Conservation (phyloP, 2,888 invertebrate species). For the Heliconius charithonia region DNA sequence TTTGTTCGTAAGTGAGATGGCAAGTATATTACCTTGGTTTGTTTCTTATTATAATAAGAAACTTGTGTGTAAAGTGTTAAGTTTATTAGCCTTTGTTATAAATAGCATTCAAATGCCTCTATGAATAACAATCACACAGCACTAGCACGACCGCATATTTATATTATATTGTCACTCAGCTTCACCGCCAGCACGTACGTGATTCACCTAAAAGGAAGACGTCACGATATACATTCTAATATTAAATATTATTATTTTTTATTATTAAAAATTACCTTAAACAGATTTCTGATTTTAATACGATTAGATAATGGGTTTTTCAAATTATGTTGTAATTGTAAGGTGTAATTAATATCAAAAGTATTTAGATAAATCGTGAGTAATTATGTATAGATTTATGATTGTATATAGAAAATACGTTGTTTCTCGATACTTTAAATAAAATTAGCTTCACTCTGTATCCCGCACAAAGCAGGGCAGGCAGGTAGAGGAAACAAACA, state of each 20-base stretch:
- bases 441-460: no score
- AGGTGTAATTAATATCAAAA: neutral
- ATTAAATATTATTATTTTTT: neutral
- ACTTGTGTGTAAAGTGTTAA: neutral
- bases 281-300: neutral
- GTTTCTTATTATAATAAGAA: slow-evolving; percentile 16
- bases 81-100: slow-evolving; percentile 20
- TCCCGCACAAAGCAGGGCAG: no score
- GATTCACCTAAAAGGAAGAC: slow-evolving; percentile 1
- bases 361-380: neutral
- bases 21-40: neutral
- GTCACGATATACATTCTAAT: neutral
- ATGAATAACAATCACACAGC: slow-evolving; percentile 18
- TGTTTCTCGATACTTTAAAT: no score
- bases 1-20: neutral
- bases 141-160: slow-evolving; percentile 7
- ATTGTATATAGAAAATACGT: no score
- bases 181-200: neutral
- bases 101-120: slow-evolving; percentile 17
- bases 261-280: no score
- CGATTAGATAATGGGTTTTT: slow-evolving; percentile 9
- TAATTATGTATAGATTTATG: neutral
- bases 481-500: no score
- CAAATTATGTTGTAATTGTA: neutral
- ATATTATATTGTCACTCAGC: slow-evolving; percentile 6